These are phyloP conservation scores for Hestina assimilis DNA, from an alignment of 1,140 invertebrate genomes.

Conservation along the genomic window DNA sequence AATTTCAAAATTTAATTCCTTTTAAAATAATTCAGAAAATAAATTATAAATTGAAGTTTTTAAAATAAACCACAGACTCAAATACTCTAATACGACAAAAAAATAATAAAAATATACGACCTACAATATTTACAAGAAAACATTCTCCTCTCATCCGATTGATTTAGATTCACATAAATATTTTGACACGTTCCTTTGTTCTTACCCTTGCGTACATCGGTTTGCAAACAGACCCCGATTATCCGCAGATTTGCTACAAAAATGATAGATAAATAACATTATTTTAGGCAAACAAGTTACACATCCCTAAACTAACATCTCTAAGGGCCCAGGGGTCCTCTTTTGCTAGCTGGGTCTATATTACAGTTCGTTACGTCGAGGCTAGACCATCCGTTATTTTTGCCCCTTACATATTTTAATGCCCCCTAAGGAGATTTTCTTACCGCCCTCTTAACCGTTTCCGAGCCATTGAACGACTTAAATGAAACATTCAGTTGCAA, in stretches of 20 bases:
- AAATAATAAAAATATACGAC: background rate
- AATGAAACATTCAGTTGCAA: conserved; percentile 68
- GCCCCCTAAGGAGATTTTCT: conserved; percentile 55
- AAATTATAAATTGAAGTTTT: too few species aligned
- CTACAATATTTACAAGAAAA: background rate
- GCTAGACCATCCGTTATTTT: conserved; percentile 73
- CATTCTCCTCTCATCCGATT: background rate
- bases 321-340: conserved; percentile 51
- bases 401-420: conserved; percentile 73
- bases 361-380: conserved; percentile 65
- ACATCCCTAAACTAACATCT: conserved; percentile 68
- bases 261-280: conserved; percentile 75
- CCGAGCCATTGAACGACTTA: conserved; percentile 61
- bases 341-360: conserved; percentile 56
- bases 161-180: conserved; percentile 11
- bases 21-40: too few species aligned
- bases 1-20: too few species aligned
- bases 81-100: background rate
- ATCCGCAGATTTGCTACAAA: conserved; percentile 67
- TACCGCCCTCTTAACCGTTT: conserved; percentile 58
- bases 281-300: conserved; percentile 71
- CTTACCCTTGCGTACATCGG: conserved; percentile 14
- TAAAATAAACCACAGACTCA: too few species aligned
- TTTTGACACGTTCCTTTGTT: conserved; percentile 17
- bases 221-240: conserved; percentile 45